phyloP scores from a whole-genome alignment of 2,113 vertebrate genomes.

The Protobothrops flavoviridis region DNA sequence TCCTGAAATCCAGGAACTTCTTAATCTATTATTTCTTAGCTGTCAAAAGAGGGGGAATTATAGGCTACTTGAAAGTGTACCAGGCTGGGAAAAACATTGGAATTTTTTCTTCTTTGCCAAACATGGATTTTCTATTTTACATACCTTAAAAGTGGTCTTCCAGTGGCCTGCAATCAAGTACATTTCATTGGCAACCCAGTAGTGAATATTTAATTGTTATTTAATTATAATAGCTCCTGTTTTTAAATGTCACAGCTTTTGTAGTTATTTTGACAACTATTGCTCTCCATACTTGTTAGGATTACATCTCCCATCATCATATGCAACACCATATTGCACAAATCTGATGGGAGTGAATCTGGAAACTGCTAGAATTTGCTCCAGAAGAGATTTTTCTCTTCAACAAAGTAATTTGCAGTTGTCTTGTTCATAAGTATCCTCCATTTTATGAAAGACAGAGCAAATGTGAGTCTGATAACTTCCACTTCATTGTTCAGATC shows the following conservation, averaged over 20 bases:
- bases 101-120: not conserved
- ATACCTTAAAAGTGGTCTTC: not conserved
- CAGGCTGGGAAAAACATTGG: not conserved
- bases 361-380: not conserved
- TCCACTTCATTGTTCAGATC: not conserved
- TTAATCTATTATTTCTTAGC: not conserved
- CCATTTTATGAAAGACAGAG: not conserved
- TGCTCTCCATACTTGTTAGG: not conserved
- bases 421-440: not conserved
- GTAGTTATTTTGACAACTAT: not conserved
- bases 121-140: not conserved
- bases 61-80: not conserved
- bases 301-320: not conserved
- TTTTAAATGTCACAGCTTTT: not conserved
- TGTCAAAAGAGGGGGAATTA: not conserved
- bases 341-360: not conserved
- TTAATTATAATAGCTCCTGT: not conserved
- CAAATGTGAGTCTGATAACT: not conserved
- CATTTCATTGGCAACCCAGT: not conserved
- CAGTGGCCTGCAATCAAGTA: not conserved
- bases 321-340: not conserved
- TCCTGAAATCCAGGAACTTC: not conserved
- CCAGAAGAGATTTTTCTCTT: not conserved
- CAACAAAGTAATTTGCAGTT: not conserved
- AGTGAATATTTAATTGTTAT: not conserved